phyloP scores from a whole-genome alignment of 2,113 vertebrate genomes.

The Microcebus tavaratra region DNA sequence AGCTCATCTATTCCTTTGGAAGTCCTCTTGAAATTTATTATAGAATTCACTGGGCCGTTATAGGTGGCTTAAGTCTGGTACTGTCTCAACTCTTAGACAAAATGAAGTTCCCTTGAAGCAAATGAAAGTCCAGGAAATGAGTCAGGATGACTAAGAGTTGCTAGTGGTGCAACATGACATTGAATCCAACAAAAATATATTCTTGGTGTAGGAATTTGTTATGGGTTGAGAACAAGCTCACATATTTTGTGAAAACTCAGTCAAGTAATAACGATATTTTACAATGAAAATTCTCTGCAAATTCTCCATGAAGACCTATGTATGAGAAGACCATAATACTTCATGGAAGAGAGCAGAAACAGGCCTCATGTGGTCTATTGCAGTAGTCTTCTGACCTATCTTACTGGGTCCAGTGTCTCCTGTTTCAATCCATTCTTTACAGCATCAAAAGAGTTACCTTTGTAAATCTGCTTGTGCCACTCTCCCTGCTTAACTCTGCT shows the following conservation, averaged over 20 bases:
- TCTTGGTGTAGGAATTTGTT: constrained; percentile 27
- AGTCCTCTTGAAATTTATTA: neutral
- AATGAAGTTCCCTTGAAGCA: constrained; percentile 9
- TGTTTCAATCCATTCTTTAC: neutral
- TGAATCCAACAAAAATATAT: constrained; percentile 37
- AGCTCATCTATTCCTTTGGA: neutral
- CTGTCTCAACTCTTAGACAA: neutral
- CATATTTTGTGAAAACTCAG: neutral
- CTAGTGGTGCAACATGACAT: neutral
- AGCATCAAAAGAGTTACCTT: neutral
- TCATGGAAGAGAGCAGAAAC: neutral
- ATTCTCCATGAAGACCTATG: neutral
- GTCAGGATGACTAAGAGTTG: constrained; percentile 39
- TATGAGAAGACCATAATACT: neutral
- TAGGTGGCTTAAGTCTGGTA: neutral
- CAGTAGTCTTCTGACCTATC: neutral
- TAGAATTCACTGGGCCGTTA: neutral
- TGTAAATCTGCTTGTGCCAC: neutral
- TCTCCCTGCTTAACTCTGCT: neutral
- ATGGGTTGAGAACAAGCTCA: constrained; percentile 17
- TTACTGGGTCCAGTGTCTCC: neutral
- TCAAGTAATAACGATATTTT: neutral
- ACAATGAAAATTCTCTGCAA: neutral
- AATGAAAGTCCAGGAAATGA: constrained; percentile 57
- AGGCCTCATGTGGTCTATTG: neutral